Evolutionary conservation across 1,140 invertebrate genomes (phyloP).

Genomic region (Palaemon carinicauda): DNA sequence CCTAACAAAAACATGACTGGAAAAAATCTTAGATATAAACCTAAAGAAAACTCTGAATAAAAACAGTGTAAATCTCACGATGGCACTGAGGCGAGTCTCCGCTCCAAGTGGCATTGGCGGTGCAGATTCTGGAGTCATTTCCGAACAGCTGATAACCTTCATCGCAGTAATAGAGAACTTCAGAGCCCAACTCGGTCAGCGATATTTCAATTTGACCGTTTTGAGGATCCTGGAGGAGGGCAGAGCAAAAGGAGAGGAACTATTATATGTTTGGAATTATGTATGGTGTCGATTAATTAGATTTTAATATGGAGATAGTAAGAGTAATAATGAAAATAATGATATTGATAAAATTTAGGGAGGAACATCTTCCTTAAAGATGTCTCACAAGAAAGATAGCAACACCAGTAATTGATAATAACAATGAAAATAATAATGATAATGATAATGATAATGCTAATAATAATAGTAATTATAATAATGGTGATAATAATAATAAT

Average conservation of each 20-base stretch:
- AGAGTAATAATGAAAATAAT: too few relatives aligned
- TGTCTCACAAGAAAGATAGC: background rate
- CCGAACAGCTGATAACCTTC: constrained; percentile 64
- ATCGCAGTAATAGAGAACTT: constrained; percentile 63
- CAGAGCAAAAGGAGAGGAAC: background rate
- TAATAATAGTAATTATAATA: background rate
- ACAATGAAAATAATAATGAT: background rate
- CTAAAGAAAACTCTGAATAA: too few relatives aligned
- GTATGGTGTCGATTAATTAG: background rate
- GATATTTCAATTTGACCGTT: constrained; percentile 38
- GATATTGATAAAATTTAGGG: too few relatives aligned
- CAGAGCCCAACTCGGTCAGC: constrained; percentile 21
- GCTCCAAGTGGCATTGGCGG: constrained; percentile 65
- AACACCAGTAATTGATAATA: background rate
- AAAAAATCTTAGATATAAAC: background rate
- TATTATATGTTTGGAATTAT: background rate
- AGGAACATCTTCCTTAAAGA: too few relatives aligned
- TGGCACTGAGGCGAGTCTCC: constrained; percentile 60
- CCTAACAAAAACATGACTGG: background rate
- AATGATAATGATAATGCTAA: background rate
- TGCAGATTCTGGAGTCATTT: constrained; percentile 62
- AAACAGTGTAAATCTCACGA: constrained; percentile 57
- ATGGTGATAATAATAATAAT: background rate
- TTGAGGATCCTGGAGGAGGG: constrained; percentile 22
- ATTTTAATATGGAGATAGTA: too few relatives aligned